Base-by-base conservation (phyloP, 2,888 invertebrate genomes). In the Eudasyphora cyanicolor region DNA sequence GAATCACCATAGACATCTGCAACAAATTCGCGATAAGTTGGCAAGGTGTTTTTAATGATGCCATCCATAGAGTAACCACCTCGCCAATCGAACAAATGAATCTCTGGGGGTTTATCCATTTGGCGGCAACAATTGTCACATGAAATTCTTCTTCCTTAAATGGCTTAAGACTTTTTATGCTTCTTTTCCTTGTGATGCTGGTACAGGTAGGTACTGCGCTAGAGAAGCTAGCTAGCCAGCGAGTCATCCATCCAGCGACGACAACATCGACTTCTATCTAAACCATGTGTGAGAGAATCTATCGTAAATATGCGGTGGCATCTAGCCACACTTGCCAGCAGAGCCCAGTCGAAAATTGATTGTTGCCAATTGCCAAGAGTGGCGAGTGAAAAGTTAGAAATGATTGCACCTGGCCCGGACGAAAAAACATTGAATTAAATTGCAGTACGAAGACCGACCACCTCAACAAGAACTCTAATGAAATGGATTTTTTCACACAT, bases 401-500 rank as follows among this genome's bases (percentile, higher is more conserved):
- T 79, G 45, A 57, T 79, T 79, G 70, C 83, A 83, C 74, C 83
- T 80, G 83, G 79, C 74, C 60, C 57, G 17, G 14, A 76, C 49
- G 60, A 24, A 29, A 35, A 6, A 32, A 35, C 49, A 17, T 32
- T 1, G 32, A 45, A 32, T 62, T 14, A 6, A n/a, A n/a, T 27
- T 62, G 19, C 29, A 38, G 38, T 42, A 24, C 21, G 4, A n/a
- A n/a, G n/a, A 38, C 45, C 42, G 54, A 54, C 51, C 6, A 71
- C 71, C 35, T 73, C 45, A 60, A 60, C 73, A 76, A 54, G 57
- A 67, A 70, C 62, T 17, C 75, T 80, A 84, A 78, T 78, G 84
- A 81, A 84, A 84, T 84, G 70, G 71, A 78, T 35, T 64, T 83
- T 80, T 80, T 84, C 80, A 81, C 80, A 81, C 84, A 84, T 76